phyloP scores from a whole-genome alignment of 2,888 invertebrate species.

The Apamea anceps region DNA sequence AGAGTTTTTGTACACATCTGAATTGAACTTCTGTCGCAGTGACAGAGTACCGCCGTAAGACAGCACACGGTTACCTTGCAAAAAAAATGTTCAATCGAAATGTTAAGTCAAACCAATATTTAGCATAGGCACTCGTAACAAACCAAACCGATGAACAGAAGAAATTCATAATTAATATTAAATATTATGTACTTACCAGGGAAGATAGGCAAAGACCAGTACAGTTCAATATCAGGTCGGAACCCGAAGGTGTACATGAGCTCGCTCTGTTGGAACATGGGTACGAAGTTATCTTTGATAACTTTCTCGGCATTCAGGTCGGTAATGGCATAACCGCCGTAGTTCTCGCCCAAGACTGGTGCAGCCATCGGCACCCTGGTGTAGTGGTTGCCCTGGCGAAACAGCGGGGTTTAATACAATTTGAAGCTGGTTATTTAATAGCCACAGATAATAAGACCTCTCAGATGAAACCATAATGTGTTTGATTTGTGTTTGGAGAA shows the following conservation, averaged over 20 bases:
- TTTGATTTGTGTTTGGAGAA: not conserved
- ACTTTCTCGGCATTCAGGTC: constrained; percentile 79
- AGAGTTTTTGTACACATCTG: constrained; percentile 86
- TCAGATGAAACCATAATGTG: not conserved
- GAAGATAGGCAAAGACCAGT: constrained; percentile 86
- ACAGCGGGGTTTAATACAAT: not conserved
- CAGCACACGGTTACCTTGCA: constrained; percentile 92
- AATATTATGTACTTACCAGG: constrained; percentile 75
- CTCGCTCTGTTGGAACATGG: constrained; percentile 83
- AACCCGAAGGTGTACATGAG: constrained; percentile 81
- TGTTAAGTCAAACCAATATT: not conserved
- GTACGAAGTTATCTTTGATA: constrained; percentile 81
- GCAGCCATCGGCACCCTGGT: constrained; percentile 80
- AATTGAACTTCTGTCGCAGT: constrained; percentile 93
- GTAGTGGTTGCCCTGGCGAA: constrained; percentile 79
- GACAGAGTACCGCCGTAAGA: constrained; percentile 96
- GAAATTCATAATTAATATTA: not conserved
- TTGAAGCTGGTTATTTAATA: not conserved
- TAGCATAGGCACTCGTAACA: not conserved
- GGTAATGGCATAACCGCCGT: constrained; percentile 84
- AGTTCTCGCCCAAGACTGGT: constrained; percentile 82
- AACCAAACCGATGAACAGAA: not conserved
- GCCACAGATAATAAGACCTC: not conserved
- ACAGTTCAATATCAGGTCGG: constrained; percentile 78
- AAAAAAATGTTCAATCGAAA: not conserved